phyloP scores from a whole-genome alignment of 1,140 invertebrate species.

The Hylaeus volcanicus region DNA sequence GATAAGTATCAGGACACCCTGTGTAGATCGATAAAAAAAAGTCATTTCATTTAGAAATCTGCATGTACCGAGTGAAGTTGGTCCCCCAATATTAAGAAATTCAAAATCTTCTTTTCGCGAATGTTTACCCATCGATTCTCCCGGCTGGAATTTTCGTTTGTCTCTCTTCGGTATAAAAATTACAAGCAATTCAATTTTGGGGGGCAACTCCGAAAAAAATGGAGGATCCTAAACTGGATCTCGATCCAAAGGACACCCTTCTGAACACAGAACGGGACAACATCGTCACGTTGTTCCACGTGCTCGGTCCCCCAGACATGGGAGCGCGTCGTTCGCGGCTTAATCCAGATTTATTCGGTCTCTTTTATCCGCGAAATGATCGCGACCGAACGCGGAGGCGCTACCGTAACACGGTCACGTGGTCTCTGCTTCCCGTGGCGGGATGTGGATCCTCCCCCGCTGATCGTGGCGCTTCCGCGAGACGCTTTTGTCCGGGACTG shows the following conservation, averaged over 20 bases:
- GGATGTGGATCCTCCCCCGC: background rate
- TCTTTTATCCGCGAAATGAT: conserved; percentile 63
- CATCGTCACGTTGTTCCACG: conserved; percentile 14
- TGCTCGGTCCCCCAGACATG: background rate
- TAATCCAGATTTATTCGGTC: conserved; percentile 68
- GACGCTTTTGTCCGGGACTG: conserved; percentile 38
- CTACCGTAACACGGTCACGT: conserved; percentile 39
- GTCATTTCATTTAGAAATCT: no score
- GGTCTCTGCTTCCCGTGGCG: background rate
- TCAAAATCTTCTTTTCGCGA: no score
- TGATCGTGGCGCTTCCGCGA: conserved; percentile 13
- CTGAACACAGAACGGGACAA: background rate
- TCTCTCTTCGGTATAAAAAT: no score
- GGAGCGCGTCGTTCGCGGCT: conserved; percentile 47
- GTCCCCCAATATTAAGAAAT: no score
- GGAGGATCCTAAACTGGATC: background rate
- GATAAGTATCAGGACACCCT: no score
- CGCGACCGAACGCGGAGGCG: conserved; percentile 31
- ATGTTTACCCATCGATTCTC: no score
- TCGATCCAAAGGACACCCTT: background rate
- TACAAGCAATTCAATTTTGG: no score
- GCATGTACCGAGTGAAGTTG: no score
- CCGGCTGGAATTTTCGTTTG: no score
- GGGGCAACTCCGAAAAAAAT: no score
- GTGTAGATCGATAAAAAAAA: no score